Evolutionary conservation across 1,140 invertebrate genomes (phyloP).

Genomic region (Pseudomyrmex cubaensis): DNA sequence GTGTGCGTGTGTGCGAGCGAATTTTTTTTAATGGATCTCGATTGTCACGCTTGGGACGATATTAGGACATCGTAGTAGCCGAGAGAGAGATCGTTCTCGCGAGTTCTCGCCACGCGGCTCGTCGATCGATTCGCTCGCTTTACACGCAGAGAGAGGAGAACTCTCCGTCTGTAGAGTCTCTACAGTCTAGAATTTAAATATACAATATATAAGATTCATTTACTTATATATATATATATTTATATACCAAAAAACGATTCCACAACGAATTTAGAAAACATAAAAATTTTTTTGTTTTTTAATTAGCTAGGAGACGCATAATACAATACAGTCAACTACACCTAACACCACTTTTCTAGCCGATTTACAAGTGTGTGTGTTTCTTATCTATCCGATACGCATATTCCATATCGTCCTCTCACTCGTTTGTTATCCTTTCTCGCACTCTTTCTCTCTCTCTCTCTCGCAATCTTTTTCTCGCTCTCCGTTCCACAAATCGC

Average conservation of each 20-base stretch:
- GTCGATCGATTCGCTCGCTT: conserved; percentile 67
- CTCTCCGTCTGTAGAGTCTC: conserved; percentile 41
- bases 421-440: not conserved
- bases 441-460: not conserved
- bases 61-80: not conserved
- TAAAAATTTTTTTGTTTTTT: conserved; percentile 70
- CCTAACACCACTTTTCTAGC: conserved; percentile 72
- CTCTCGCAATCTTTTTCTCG: not conserved
- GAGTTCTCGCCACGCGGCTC: conserved; percentile 34
- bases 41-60: conserved; percentile 63
- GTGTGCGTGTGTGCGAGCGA: not conserved
- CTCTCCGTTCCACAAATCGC: conserved; percentile 67
- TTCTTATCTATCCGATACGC: not conserved
- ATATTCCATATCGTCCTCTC: not conserved
- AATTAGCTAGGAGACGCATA: conserved; percentile 76
- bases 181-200: conserved; percentile 72
- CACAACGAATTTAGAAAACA: conserved; percentile 78
- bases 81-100: conserved; percentile 2
- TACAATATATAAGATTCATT: conserved; percentile 65
- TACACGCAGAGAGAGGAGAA: not conserved
- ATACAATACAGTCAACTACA: conserved; percentile 76
- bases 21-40: conserved; percentile 52
- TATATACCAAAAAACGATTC: conserved; percentile 74
- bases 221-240: conserved; percentile 68
- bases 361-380: not conserved